Conservation (phyloP, 2,797 vertebrate genomes). For the Sarcophilus harrisii region DNA sequence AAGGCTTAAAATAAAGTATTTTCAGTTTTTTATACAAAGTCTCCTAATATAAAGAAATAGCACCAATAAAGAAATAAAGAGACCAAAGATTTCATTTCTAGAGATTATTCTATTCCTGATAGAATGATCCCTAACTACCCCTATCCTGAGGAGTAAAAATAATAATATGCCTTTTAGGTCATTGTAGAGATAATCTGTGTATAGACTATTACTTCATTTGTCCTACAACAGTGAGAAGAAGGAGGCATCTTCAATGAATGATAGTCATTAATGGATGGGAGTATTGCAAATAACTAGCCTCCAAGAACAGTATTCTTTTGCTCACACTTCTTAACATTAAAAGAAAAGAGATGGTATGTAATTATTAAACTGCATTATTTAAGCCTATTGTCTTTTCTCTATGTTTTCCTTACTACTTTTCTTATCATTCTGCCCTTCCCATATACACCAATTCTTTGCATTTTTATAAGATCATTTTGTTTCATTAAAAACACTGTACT, state of each 20-base stretch:
- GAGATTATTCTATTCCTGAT: neutral
- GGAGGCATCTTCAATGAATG: neutral
- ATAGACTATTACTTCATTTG: neutral
- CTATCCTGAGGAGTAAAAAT: neutral
- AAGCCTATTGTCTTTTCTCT: neutral
- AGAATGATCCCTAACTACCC: neutral
- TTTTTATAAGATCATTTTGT: neutral
- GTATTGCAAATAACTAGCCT: neutral
- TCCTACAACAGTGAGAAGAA: neutral
- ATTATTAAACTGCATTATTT: neutral
- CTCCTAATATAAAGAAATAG: neutral
- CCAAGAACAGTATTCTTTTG: neutral
- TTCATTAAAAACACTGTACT: slow-evolving; percentile 22
- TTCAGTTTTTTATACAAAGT: neutral
- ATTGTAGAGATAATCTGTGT: neutral
- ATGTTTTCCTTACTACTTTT: neutral
- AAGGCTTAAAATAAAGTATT: slow-evolving; percentile 14
- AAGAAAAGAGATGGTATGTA: neutral
- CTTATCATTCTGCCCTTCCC: neutral
- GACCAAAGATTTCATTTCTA: neutral
- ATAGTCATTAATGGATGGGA: neutral
- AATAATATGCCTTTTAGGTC: neutral
- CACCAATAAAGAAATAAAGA: neutral
- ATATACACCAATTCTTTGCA: neutral
- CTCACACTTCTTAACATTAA: neutral